Base-by-base conservation (phyloP, 1,140 invertebrate genomes). In the Papilio polytes region DNA sequence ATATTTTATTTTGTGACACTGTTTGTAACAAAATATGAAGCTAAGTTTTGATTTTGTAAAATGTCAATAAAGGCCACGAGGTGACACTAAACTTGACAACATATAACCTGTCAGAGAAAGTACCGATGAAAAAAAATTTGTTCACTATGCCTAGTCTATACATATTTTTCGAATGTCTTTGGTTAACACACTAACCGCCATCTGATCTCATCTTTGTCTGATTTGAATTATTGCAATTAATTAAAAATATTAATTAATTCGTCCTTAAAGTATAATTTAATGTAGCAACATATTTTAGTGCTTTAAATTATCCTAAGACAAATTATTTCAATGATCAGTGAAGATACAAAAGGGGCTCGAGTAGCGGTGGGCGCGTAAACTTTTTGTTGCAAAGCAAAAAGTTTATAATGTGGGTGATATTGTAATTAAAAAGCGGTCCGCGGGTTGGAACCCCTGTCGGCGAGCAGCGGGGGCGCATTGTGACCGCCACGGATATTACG, bases 361-460 rank as follows among this genome's bases (percentile, higher is more conserved):
- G 91, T 92, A 92, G 90, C 90, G 88, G 82, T 86, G 85, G 84
- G 80, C 81, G 70, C 36, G 77, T 73, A 66, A 78, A 85, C 84
- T 87, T 92, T 91, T 91, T 86, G 86, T 88, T 48, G 59, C 82
- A 72, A 74, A 84, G 86, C 87, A 93, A 94, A 94, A 94, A 93
- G 80, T 87, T 90, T 91, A 90, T 92, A 92, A 93, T 92, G 89
- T 91, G 89, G 90, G 88, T 94, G 92, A 94, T 94, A 94, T 94
- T 94, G 91, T 94, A 94, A 94, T 94, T 94, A 94, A 92, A 92
- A 92, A 89, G 89, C 82, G 84, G 86, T 86, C 85, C 86, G 85
- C 85, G 88, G 87, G 88, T 82, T 82, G 87, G 87, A 87, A 84
- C 89, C 89, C 89, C 90, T 91, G 90, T 89, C 87, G 88, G 80